These are phyloP conservation scores for Tipula lateralis DNA, from an alignment of 2,888 invertebrate species.

Conservation along the genomic window DNA sequence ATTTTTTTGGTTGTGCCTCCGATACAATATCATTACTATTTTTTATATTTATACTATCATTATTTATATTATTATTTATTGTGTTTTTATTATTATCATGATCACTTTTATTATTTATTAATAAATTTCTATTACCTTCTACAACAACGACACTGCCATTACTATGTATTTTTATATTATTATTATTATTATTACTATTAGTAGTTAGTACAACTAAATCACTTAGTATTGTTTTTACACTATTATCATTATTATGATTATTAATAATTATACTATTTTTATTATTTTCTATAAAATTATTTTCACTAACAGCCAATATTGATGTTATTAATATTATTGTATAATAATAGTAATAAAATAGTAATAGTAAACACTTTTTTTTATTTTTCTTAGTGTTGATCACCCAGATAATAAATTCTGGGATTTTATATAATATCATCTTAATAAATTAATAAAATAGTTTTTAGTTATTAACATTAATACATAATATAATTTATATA, in stretches of 20 bases:
- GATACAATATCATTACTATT: neutral
- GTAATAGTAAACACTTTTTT: conserved; percentile 19
- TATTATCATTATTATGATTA: neutral
- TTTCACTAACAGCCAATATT: conserved; percentile 29
- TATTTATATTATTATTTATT: neutral
- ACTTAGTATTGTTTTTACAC: neutral
- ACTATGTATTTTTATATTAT: conserved; percentile 2
- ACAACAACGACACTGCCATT: neutral
- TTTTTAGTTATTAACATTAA: neutral
- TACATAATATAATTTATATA: neutral
- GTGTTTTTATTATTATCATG: neutral
- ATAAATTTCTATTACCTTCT: neutral
- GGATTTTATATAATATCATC: conserved; percentile 30
- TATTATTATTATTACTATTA: neutral
- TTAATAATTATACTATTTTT: conserved; percentile 25
- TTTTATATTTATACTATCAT: neutral
- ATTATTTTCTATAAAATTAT: neutral
- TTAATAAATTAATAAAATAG: neutral
- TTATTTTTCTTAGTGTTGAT: conserved; percentile 4
- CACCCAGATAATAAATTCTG: conserved; percentile 30
- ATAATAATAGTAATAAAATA: conserved; percentile 27
- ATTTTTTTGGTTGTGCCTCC: neutral
- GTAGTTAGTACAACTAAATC: neutral
- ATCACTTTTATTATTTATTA: neutral
- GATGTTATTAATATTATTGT: conserved; percentile 26